Base-by-base conservation (phyloP, 2,888 invertebrate genomes). In the Diogma glabrata region DNA sequence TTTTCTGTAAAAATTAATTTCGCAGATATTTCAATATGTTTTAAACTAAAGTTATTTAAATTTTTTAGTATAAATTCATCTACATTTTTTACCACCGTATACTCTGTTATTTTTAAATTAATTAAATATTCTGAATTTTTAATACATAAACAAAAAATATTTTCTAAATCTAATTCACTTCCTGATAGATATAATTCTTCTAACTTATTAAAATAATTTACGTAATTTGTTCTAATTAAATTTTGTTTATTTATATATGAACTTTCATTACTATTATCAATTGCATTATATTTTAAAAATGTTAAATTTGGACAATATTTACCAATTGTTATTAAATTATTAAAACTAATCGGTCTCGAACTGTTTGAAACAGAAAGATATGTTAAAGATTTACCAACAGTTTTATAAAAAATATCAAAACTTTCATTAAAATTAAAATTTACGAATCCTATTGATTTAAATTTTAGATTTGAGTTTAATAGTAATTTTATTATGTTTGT, bases 251-350 rank as follows among this genome's bases (percentile, higher is more conserved):
- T 38, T 17, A 14, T 22, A n/a, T n/a, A 14, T 7, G 12, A 23
- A 43, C 23, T 36, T 23, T 56, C 56, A 19, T 51, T 48, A 4
- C 51, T 43, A 46, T 51, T 54, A 40, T 48, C 50, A 12, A 56
- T 23, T 1, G 45, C 24, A 6, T 47, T 28, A 36, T 53, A 54
- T 19, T 45, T 49, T 7, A 56, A 49, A 43, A 43, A 54, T 40
- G 47, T 48, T 20, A 56, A 28, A 49, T 56, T 56, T 14, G 54
- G 54, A 51, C 56, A 56, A 47, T 50, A 46, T 1, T 49, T 49
- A 3, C 53, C 56, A 30, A 56, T 54, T 4, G 53, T 53, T n/a
- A 54, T 49, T 17, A 56, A 48, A 52, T 56, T 54, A 3, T 51
- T 22, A 33, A 54, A 56, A 22, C 51, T 51, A 22, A 56, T 52